Evolutionary conservation across 1,140 invertebrate genomes (phyloP), one percentile per base, ranked within the genome.

Genomic region (Orussus abietinus): DNA sequence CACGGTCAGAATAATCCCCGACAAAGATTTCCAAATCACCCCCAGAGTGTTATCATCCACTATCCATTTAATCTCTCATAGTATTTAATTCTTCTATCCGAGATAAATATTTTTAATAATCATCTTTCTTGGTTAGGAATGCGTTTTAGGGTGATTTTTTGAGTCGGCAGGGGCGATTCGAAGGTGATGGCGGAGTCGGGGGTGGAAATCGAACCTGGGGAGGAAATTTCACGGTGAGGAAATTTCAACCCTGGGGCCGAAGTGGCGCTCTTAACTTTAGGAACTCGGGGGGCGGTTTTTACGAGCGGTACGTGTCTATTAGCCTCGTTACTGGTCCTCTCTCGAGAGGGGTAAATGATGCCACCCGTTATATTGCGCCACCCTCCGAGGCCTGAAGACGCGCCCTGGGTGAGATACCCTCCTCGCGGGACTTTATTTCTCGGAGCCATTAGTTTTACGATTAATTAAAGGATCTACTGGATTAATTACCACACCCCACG

Each of bases 231-330:
- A n/a, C n/a, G n/a, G n/a, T n/a, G n/a, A n/a, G n/a, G n/a, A n/a
- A n/a, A n/a, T n/a, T n/a, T n/a, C n/a, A n/a, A n/a, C n/a, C n/a
- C n/a, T n/a, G n/a, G n/a, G n/a, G n/a, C n/a, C n/a, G n/a, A n/a
- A n/a, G n/a, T n/a, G n/a, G n/a, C 22, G 37, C 47, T 34, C 50
- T 55, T 52, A 55, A 59, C 53, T 59, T 60, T 40, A 50, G 44
- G 30, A 45, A 58, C 53, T 41, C 39, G 42, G 43, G 31, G 44
- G 56, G 39, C 48, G 17, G 31, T 62, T 65, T 68, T 69, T 66
- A 66, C 59, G 62, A 63, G 40, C 48, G 22, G 45, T 66, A 69
- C 64, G 64, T 69, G 66, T 69, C 62, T 66, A 69, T 69, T 69
- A 69, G 61, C 47, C 49, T 57, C 61, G 64, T 66, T 60, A 60